A percentile compares a stretch with the other conserved stretches of the same genome.
These are phyloP conservation scores for Heliconius aoede DNA, from an alignment of 2,888 invertebrate genomes.

Conservation along the genomic window DNA sequence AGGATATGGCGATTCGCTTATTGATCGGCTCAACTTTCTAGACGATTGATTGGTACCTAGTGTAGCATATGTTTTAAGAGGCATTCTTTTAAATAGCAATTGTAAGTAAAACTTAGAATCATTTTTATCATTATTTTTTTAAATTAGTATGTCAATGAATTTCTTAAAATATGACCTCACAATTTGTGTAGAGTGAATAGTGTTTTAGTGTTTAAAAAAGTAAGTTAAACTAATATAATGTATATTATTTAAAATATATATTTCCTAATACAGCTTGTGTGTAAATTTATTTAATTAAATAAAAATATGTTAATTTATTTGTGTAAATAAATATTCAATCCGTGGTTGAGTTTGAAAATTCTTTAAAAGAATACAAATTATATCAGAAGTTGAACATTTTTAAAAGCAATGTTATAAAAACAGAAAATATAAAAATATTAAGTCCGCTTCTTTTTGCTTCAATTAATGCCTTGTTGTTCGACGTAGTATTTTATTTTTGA, in stretches of 20 bases:
- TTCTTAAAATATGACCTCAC: not conserved
- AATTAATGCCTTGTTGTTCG: too few species aligned
- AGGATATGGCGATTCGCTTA: conserved; percentile 70
- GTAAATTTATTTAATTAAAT: too few species aligned
- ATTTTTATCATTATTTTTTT: not conserved
- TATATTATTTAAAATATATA: not conserved
- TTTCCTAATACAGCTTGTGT: not conserved
- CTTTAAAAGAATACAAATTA: too few species aligned
- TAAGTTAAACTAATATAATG: not conserved
- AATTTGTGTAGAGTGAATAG: not conserved
- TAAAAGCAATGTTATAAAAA: too few species aligned
- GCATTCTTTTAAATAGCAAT: conserved; percentile 13
- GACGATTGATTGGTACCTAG: conserved; percentile 77
- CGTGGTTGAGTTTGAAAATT: too few species aligned
- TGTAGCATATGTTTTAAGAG: conserved; percentile 45
- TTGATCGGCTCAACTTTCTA: conserved; percentile 79
- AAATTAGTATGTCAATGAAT: not conserved
- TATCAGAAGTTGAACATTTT: too few species aligned
- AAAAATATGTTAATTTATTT: too few species aligned
- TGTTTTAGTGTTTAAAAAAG: conserved; percentile 11
- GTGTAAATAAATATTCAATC: too few species aligned
- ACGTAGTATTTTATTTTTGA: too few species aligned
- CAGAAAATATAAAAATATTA: too few species aligned
- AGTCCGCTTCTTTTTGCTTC: too few species aligned
- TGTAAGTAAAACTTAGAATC: not conserved